Percentiles rank a stretch among this genome's conserved stretches.
Evolutionary conservation across 2,113 vertebrate genomes (phyloP).

Genomic region (Myanophis thanlyinensis): DNA sequence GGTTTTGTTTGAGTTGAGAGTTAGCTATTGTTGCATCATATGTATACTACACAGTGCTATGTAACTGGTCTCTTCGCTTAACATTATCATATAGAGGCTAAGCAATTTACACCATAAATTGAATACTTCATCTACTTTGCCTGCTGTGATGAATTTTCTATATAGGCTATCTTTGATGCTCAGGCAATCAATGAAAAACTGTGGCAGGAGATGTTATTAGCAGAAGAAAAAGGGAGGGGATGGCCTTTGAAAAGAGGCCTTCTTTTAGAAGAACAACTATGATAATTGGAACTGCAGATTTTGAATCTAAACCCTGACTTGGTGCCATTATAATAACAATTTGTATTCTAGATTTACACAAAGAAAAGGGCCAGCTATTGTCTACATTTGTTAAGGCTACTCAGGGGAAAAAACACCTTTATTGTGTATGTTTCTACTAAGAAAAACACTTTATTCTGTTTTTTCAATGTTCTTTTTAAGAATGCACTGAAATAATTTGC

Average conservation of each 20-base stretch:
- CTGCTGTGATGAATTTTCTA: slow-evolving; percentile 49
- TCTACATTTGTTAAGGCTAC: neutral
- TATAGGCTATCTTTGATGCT: slow-evolving; percentile 43
- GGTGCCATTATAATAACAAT: neutral
- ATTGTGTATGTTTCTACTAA: neutral
- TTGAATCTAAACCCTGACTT: neutral
- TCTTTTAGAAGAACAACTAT: slow-evolving; percentile 42
- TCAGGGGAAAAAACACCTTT: neutral
- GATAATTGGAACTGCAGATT: slow-evolving; percentile 14
- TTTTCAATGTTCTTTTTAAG: neutral
- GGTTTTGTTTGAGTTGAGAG: slow-evolving; percentile 36
- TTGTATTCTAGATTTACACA: neutral
- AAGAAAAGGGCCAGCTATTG: neutral
- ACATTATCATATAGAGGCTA: neutral
- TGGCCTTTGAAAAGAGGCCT: slow-evolving; percentile 4
- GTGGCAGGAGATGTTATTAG: slow-evolving; percentile 27
- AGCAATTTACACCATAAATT: slow-evolving; percentile 22
- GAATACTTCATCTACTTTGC: slow-evolving; percentile 20
- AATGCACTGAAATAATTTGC: neutral
- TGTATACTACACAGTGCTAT: slow-evolving; percentile 23
- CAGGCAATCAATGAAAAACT: slow-evolving; percentile 34
- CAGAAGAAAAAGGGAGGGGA: neutral
- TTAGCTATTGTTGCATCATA: slow-evolving; percentile 38
- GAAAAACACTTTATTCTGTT: neutral
- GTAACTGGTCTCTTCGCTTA: slow-evolving; percentile 9